Evolutionary conservation across 1,140 invertebrate species (phyloP).

Genomic region (Scylla paramamosain): DNA sequence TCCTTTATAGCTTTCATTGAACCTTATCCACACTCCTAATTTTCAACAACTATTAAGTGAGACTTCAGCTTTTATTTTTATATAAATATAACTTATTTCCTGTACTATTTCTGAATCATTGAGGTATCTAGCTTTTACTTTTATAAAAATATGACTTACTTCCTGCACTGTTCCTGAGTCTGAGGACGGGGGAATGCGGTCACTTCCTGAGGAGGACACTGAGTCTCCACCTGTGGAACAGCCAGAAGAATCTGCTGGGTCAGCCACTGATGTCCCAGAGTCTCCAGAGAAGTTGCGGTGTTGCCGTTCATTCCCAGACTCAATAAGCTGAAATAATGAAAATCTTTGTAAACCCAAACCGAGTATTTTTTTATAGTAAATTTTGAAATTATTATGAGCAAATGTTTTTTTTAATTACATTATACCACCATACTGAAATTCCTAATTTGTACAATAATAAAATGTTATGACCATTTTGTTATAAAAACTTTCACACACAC

Average conservation of each 20-base stretch:
- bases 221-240: conserved; percentile 68
- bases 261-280: conserved; percentile 65
- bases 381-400: background rate
- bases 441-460: no score
- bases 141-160: conserved; percentile 25
- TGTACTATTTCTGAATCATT: background rate
- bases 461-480: background rate
- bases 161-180: conserved; percentile 69
- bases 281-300: conserved; percentile 64
- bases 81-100: background rate
- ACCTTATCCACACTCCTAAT: no score
- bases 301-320: conserved; percentile 41
- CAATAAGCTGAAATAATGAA: conserved; percentile 50
- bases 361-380: background rate
- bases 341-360: background rate
- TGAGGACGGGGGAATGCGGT: conserved; percentile 54
- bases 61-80: background rate
- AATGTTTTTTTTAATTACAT: no score
- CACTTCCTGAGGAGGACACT: conserved; percentile 62
- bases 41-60: no score
- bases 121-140: no score
- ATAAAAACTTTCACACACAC: no score
- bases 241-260: conserved; percentile 60
- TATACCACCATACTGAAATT: no score
- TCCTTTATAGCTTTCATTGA: no score